Evolutionary conservation across 2,113 vertebrate genomes (phyloP), one percentile per base, ranked within the genome.

Genomic region (Oncorhynchus kisutch): DNA sequence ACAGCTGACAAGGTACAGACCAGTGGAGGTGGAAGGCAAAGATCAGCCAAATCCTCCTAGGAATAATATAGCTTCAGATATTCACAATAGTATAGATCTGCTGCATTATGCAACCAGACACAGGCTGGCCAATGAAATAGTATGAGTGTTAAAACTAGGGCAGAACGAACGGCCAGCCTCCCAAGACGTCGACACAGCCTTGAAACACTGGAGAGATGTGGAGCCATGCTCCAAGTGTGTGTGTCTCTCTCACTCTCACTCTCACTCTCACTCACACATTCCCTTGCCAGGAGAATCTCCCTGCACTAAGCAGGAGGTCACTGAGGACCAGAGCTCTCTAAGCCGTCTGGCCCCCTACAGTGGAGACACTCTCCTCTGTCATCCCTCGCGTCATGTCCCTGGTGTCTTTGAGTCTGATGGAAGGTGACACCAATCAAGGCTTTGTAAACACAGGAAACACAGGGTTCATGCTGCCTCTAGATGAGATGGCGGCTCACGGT

Each of bases 61-160:
- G 59, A 9, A 22, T 9, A 5, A 24, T 24, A 16, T 62, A 22
- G 59, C 75, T 27, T 70, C 77, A 72, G 62, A 73, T 82, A 78
- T 75, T 83, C 78, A 78, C 82, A 81, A 80, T 81, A 82, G 81
- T 79, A 83, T 84, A 84, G 88, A 89, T 86, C 77, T 48, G 78
- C 70, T 81, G 79, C 74, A 74, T 92, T 87, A 91, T 78, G 87
- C 83, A 91, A 93, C 69, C 71, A 14, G 79, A 89, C 87, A 82
- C 66, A 48, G 74, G 71, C 84, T 84, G 88, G 84, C 82, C 86
- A 84, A 89, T 88, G 88, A 91, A 89, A 76, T 82, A 78, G 85
- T 80, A 85, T 85, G 81, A 83, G 88, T 83, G 71, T 90, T 80
- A 91, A 91, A 92, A 91, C 77, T 89, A 81, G 89, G 85, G 82